Conservation (phyloP, 1,140 invertebrate genomes). For the Branchinecta lindahli region DNA sequence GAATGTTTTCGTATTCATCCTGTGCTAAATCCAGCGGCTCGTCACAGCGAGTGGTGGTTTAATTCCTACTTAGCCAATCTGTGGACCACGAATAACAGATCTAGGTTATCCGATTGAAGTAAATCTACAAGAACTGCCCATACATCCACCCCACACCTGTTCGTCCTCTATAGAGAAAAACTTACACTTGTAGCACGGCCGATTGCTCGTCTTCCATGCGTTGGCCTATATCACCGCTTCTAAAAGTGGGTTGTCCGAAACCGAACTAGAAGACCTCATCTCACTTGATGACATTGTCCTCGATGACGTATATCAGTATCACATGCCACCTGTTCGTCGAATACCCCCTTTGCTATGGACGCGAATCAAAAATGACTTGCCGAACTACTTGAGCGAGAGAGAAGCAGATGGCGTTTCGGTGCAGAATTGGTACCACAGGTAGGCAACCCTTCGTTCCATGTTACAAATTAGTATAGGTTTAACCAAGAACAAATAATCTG, state of each 20-base stretch:
- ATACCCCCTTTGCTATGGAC: slow-evolving; percentile 94
- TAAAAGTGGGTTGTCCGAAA: slow-evolving; percentile 71
- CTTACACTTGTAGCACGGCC: slow-evolving; percentile 49
- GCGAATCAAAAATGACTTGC: slow-evolving; percentile 79
- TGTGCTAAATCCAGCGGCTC: no score
- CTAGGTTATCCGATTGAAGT: no score
- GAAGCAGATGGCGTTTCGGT: slow-evolving; percentile 95
- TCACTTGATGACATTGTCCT: slow-evolving; percentile 84
- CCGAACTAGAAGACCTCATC: slow-evolving; percentile 84
- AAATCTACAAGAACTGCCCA: no score
- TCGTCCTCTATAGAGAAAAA: no score
- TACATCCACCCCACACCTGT: no score
- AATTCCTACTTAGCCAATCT: no score
- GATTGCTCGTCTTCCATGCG: slow-evolving; percentile 80
- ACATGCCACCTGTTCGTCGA: slow-evolving; percentile 81
- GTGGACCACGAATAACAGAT: no score
- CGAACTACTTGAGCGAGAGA: slow-evolving; percentile 86
- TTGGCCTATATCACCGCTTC: slow-evolving; percentile 81
- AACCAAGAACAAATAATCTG: no score
- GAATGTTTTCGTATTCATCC: no score
- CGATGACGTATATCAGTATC: slow-evolving; percentile 97
- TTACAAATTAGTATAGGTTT: background rate
- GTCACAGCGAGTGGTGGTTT: no score
- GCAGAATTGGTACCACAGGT: slow-evolving; percentile 88
- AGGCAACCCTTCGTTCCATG: slow-evolving; percentile 9